Base-by-base conservation (phyloP, 2,797 vertebrate genomes). In the Odontamblyopus rebecca region DNA sequence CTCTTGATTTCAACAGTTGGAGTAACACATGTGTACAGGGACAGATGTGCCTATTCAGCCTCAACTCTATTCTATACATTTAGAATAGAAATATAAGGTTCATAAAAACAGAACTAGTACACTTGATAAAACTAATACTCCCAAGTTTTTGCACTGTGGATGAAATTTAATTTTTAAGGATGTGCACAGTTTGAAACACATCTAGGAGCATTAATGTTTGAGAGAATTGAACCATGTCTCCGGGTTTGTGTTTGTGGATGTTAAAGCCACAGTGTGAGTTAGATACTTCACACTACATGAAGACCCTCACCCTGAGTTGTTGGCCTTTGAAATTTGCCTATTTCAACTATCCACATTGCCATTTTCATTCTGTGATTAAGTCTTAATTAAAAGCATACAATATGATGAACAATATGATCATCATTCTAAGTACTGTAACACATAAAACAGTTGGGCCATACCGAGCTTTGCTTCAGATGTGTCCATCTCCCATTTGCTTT, bases 401-500 rank as follows among this genome's bases (percentile, higher is more conserved):
- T 9, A 38, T 9, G 35, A 38, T 38, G 35, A 61, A 35, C 60
- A 61, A 61, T 61, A 19, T 18, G 5, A 18, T 9, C 6, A 8
- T 61, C 12, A n/a, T 32, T 7, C 60, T 30, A 61, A 35, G 32
- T 9, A 35, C 18, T 32, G 30, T 30, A 61, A 61, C 3, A 61
- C 30, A 61, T 48, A 48, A 30, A 32, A n/a, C 54, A 57, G 54
- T 11, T 8, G 7, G 8, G 35, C 96, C 98, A 93, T 94, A 99
- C 98, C 98, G 74, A 99, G 96, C 91, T 98, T 99, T 81, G 97
- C 98, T 92, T 99, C 98, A 88, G 98, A 99, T 66, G 98, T 99
- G 94, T 99, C 98, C 97, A 99, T 99, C 95, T 99, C 98, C 98
- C 98, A 99, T 97, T 99, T 99, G 97, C 98, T 99, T 98, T 99